Conservation (phyloP, 2,888 invertebrate genomes). For the Drosophila setosimentum region DNA sequence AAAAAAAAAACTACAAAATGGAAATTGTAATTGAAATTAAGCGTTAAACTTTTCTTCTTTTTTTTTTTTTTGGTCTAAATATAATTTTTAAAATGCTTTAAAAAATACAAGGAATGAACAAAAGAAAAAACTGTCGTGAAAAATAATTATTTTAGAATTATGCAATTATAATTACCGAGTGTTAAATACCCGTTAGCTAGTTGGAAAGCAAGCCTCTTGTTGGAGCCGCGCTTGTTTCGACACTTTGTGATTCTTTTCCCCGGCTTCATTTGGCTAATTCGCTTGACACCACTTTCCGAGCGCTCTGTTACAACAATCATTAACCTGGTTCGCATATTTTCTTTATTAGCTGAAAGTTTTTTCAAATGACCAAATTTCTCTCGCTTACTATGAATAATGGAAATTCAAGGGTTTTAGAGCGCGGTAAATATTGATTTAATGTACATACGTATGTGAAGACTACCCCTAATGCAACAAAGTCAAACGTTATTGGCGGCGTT, state of each 20-base stretch:
- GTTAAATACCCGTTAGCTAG: conserved; percentile 1
- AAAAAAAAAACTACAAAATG: background rate
- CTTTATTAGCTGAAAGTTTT: background rate
- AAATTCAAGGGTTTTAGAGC: conserved; percentile 23
- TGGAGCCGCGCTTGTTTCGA: background rate
- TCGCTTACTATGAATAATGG: background rate
- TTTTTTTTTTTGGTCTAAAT: background rate
- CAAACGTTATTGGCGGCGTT: conserved; percentile 25
- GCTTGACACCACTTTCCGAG: conserved; percentile 3
- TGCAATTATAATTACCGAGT: background rate
- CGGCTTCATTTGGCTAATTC: conserved; percentile 4
- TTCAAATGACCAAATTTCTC: background rate
- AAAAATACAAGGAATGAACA: background rate
- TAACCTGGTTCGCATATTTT: conserved; percentile 10
- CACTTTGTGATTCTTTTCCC: conserved; percentile 4
- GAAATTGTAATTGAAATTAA: background rate
- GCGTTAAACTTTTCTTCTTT: background rate
- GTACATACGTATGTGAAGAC: background rate
- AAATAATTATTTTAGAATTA: background rate
- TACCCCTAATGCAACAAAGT: background rate
- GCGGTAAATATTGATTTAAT: conserved; percentile 36
- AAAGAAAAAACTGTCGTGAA: background rate
- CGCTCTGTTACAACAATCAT: background rate
- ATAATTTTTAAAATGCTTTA: background rate
- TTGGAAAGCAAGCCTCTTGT: conserved; percentile 9